phyloP scores from a whole-genome alignment of 2,797 vertebrate genomes.

The Pristis pectinata region DNA sequence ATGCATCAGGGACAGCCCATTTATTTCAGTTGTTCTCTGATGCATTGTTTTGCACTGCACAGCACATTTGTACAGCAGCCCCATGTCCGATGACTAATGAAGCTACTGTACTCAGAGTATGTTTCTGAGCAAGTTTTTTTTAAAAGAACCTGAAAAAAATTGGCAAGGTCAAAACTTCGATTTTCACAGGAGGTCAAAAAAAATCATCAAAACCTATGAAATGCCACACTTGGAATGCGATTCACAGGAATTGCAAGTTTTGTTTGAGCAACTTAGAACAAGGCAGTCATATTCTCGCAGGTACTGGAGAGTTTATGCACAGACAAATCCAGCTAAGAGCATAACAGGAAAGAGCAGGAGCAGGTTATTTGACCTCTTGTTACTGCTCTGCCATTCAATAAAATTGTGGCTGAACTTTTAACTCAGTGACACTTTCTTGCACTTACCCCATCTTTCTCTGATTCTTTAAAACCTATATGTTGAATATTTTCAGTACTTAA shows the following conservation, averaged over 20 bases:
- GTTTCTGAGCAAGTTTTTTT: background rate
- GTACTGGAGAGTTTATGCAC: background rate
- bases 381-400: no score
- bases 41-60: slow-evolving; percentile 75
- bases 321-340: no score
- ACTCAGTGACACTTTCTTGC: no score
- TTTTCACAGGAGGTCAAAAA: slow-evolving; percentile 12
- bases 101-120: slow-evolving; percentile 50
- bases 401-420: no score
- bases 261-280: background rate
- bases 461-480: no score
- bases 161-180: slow-evolving; percentile 13
- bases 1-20: slow-evolving; percentile 68
- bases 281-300: background rate
- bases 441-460: no score
- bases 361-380: no score
- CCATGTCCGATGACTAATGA: slow-evolving; percentile 72
- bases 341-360: no score
- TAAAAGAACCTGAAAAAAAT: background rate
- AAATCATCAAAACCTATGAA: background rate
- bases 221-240: slow-evolving; percentile 2
- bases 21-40: slow-evolving; percentile 67
- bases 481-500: no score
- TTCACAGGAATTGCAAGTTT: background rate
- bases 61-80: slow-evolving; percentile 77